Conservation (phyloP, 2,113 vertebrate genomes). For the Eleginops maclovinus region DNA sequence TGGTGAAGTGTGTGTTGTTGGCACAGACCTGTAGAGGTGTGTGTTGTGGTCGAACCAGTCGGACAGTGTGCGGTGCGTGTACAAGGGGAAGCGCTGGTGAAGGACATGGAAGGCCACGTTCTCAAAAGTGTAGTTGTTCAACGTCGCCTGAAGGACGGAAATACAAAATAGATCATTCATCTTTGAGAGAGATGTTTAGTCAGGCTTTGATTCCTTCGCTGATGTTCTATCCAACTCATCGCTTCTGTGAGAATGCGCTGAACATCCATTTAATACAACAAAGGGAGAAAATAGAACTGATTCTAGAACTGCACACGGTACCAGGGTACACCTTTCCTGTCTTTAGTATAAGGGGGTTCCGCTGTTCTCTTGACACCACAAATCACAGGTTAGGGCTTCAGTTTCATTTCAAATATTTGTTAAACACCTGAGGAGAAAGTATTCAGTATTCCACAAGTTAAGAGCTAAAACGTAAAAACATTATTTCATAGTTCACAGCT, state of each 20-base stretch:
- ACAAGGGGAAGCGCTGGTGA: conserved; percentile 95
- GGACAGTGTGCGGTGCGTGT: conserved; percentile 91
- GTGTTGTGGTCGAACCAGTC: conserved; percentile 98
- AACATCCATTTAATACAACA: neutral
- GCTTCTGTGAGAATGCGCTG: neutral
- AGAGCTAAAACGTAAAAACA: neutral
- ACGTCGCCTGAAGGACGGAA: conserved; percentile 86
- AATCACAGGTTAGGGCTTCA: neutral
- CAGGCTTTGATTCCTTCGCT: neutral
- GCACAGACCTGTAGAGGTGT: conserved; percentile 90
- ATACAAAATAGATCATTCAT: neutral
- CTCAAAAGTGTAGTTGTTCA: conserved; percentile 97
- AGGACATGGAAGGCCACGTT: conserved; percentile 97
- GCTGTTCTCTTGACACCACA: too few species aligned
- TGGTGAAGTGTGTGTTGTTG: neutral
- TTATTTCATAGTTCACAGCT: too few species aligned
- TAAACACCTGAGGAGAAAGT: neutral
- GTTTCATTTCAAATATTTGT: neutral
- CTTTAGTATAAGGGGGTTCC: too few species aligned
- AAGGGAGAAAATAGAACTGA: too few species aligned
- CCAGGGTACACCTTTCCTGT: neutral
- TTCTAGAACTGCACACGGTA: too few species aligned
- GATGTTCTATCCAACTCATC: neutral
- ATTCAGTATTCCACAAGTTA: neutral
- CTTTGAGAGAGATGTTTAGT: neutral